Evolutionary conservation across 2,113 vertebrate species (phyloP), one percentile per base, ranked within the genome.

Genomic region (Crypturellus undulatus): DNA sequence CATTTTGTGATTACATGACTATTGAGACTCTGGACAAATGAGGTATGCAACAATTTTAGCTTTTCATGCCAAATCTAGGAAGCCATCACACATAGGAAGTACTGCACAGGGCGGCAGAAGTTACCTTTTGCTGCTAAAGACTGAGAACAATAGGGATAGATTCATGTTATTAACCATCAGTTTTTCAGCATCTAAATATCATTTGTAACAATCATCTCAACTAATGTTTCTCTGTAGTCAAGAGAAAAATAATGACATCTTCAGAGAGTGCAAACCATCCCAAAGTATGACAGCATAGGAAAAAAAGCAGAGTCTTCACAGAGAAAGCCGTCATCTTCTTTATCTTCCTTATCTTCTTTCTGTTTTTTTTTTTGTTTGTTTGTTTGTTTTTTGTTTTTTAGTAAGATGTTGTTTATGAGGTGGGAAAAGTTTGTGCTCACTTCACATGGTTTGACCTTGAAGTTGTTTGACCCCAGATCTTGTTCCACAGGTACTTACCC

Each of bases 91-190:
- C 2, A 1, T 43, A 52, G 12, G 5, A 73, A 82, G 51, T 6
- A 38, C 47, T 36, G 28, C 21, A 22, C 10, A 38, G 42, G 45
- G 75, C 14, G 32, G 21, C 16, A 69, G 25, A 71, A 67, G 24
- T 30, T 59, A 52, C n/a, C 24, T 69, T 77, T 69, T 68, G 34
- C 18, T 34, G 36, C 6, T 47, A 32, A 64, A 59, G 7, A 49
- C 1, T 73, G 22, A 24, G 38, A 82, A 60, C 6, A 26, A 68
- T 5, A 26, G 25, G 3, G 7, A 59, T 72, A 54, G 12, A 25
- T 63, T 77, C 15, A 49, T 69, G 22, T 24, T 13, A 88, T 60
- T 22, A 28, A 6, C 22, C 0, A 0, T 24, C 16, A 54, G 30
- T 34, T 78, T 81, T 88, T 65, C n/a, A 64, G 18, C 6, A 36